Evolutionary conservation across 2,797 vertebrate genomes (phyloP).

Genomic region (Sebastes taczanowskii): DNA sequence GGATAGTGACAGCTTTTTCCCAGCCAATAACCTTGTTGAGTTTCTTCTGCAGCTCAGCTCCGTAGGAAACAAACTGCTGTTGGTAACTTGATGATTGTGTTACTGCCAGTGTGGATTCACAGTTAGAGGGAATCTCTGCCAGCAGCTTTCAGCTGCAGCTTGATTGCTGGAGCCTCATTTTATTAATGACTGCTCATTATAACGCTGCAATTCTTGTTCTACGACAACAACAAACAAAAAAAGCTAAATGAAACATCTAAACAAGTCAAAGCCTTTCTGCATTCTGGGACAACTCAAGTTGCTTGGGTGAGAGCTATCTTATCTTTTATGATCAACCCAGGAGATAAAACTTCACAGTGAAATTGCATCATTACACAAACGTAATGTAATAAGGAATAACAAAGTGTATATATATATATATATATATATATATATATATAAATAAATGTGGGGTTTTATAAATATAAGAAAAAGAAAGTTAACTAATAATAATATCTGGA

Average conservation of each 20-base stretch:
- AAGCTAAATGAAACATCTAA: conserved; percentile 2
- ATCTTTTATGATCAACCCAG: conserved; percentile 2
- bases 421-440: neutral
- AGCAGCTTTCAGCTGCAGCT: conserved; percentile 52
- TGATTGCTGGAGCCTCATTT: conserved; percentile 17
- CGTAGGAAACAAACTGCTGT: neutral
- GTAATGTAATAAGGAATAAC: neutral
- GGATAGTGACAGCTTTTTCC: neutral
- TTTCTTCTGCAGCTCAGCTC: conserved; percentile 5
- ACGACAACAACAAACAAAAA: neutral
- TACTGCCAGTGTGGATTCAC: conserved; percentile 4
- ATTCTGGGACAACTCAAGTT: neutral
- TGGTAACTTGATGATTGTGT: neutral
- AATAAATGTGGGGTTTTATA: neutral
- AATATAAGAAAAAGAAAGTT: neutral
- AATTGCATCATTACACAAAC: neutral
- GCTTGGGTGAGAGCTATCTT: neutral
- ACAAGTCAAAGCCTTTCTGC: neutral
- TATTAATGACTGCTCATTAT: conserved; percentile 12
- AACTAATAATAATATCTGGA: neutral
- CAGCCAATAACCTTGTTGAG: neutral
- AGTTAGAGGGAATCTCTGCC: neutral
- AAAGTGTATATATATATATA: neutral
- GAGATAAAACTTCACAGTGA: neutral
- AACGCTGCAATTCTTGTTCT: neutral